These are phyloP conservation scores for Seira sanloemensis DNA, from an alignment of 2,888 invertebrate genomes.

Conservation along the genomic window DNA sequence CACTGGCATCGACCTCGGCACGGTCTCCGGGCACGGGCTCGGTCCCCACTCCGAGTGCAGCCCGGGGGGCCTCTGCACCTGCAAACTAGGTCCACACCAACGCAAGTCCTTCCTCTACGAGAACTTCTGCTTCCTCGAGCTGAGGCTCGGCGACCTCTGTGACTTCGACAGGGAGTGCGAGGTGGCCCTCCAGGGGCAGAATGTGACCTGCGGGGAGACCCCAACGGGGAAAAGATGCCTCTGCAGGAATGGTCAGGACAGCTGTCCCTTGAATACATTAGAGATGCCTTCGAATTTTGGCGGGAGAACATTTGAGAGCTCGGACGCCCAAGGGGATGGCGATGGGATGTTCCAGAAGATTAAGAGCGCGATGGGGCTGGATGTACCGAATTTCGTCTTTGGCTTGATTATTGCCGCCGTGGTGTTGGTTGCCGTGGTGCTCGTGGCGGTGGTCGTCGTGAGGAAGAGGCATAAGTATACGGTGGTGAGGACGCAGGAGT, in stretches of 20 bases:
- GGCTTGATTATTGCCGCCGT: constrained; percentile 29
- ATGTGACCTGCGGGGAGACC: background rate
- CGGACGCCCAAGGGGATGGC: background rate
- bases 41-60: constrained; percentile 26
- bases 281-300: background rate
- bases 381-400: constrained; percentile 24
- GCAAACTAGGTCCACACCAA: constrained; percentile 1
- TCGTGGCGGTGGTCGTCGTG: constrained; percentile 7
- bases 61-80: background rate
- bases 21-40: background rate
- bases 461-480: constrained; percentile 24
- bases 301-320: background rate
- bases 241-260: background rate
- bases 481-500: constrained; percentile 13
- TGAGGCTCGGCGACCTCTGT: constrained; percentile 10
- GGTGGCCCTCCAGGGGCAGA: background rate
- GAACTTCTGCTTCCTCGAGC: constrained; percentile 16
- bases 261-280: background rate
- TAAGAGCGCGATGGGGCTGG: constrained; percentile 7
- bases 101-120: constrained; percentile 20
- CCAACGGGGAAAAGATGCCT: background rate
- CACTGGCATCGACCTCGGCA: background rate
- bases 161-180: constrained; percentile 19
- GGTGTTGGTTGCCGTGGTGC: background rate
- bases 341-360: background rate